A percentile compares a stretch with the other conserved stretches of the same genome.
Evolutionary conservation across 2,888 invertebrate genomes (phyloP).

Genomic region (Antheraea yamamai): DNA sequence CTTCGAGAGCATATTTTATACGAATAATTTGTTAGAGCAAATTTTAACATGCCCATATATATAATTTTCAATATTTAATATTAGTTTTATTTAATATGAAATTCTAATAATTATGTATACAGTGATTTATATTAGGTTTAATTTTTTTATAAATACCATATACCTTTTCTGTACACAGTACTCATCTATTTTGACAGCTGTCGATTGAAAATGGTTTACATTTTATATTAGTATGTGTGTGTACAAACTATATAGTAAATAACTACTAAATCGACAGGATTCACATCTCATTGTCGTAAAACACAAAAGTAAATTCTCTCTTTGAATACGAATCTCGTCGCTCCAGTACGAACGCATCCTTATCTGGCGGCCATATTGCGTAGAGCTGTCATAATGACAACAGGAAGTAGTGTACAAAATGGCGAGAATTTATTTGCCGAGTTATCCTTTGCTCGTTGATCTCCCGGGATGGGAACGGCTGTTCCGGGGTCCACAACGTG

Average conservation of each 20-base stretch:
- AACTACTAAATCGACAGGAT: neutral
- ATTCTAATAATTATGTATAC: neutral
- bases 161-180: neutral
- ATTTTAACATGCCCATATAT: too few relatives aligned
- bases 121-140: neutral
- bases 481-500: conserved; percentile 89
- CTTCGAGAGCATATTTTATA: conserved; percentile 13
- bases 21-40: too few relatives aligned
- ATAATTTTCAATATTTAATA: neutral
- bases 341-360: conserved; percentile 36
- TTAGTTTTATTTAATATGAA: neutral
- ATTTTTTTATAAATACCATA: neutral
- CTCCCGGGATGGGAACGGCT: conserved; percentile 56
- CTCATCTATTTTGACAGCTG: neutral
- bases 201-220: neutral
- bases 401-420: conserved; percentile 28
- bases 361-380: conserved; percentile 48
- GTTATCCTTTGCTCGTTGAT: conserved; percentile 47
- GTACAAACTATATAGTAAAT: neutral
- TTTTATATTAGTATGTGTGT: too few relatives aligned
- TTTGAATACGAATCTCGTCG: conserved; percentile 41
- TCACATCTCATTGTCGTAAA: neutral
- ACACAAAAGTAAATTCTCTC: neutral
- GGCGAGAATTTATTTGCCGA: conserved; percentile 30
- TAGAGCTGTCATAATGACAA: conserved; percentile 43